Conservation (phyloP, 2,888 invertebrate genomes). For the Horisme vitalbata region DNA sequence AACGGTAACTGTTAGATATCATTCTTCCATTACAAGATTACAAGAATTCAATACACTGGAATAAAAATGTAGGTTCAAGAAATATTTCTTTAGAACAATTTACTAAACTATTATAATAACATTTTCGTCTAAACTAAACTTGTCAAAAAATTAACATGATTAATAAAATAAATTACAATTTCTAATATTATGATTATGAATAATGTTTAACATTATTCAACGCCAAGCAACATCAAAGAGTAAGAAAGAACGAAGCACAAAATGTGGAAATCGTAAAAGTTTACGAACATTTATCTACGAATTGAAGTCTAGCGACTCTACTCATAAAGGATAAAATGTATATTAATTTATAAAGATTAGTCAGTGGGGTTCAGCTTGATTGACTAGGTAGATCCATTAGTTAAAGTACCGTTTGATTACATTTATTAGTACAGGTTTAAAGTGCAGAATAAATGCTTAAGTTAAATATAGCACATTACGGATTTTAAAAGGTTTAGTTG, state of each 20-base stretch:
- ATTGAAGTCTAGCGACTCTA: conserved; percentile 80
- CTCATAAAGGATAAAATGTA: conserved; percentile 51
- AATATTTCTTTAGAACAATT: conserved; percentile 60
- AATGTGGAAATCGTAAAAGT: conserved; percentile 58
- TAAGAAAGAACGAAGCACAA: conserved; percentile 72
- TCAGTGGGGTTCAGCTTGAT: conserved; percentile 26
- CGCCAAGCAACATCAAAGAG: conserved; percentile 78
- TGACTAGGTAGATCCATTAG: conserved; percentile 18
- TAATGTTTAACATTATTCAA: conserved; percentile 75
- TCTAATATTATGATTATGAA: conserved; percentile 53
- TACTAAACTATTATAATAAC: conserved; percentile 75
- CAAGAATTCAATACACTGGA: conserved; percentile 65
- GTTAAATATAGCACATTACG: neutral
- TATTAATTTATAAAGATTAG: conserved; percentile 35
- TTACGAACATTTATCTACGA: conserved; percentile 70
- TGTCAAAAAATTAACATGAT: conserved; percentile 70
- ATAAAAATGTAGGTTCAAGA: conserved; percentile 61
- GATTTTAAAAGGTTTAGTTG: neutral
- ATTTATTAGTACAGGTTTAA: neutral
- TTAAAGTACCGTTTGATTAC: neutral
- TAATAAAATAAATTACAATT: conserved; percentile 63
- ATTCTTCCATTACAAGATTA: conserved; percentile 77
- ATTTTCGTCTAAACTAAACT: conserved; percentile 74
- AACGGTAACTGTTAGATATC: conserved; percentile 51
- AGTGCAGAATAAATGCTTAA: conserved; percentile 3